phyloP scores from a whole-genome alignment of 2,888 invertebrate genomes.

The Phortica okadai region DNA sequence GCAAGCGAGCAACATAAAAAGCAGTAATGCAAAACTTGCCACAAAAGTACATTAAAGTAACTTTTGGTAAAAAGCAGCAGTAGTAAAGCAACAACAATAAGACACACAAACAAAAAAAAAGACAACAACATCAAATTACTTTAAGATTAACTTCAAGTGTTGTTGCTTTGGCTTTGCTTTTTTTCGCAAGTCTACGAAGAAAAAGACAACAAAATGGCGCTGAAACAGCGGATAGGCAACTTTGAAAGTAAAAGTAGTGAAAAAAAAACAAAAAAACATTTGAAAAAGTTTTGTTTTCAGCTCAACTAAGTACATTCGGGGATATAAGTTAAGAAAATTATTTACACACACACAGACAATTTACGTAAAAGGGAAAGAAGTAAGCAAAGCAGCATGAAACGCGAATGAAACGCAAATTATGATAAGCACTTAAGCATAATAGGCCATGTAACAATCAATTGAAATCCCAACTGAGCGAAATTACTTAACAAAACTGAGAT shows the following conservation, averaged over 20 bases:
- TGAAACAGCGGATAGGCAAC: background rate
- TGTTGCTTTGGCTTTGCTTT: background rate
- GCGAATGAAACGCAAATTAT: slow-evolving; percentile 56
- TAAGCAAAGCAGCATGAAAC: background rate
- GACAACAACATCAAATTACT: slow-evolving; percentile 23
- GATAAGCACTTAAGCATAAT: slow-evolving; percentile 68
- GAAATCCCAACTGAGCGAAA: slow-evolving; percentile 34
- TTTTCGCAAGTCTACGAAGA: background rate
- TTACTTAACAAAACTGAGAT: background rate
- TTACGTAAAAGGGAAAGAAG: background rate
- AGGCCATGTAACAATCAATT: slow-evolving; percentile 63
- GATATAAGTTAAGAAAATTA: slow-evolving; percentile 9
- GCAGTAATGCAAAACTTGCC: background rate
- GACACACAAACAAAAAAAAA: background rate
- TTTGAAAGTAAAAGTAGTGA: background rate
- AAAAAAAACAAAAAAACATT: background rate
- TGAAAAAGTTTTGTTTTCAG: background rate
- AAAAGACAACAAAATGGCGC: background rate
- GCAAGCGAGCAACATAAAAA: background rate
- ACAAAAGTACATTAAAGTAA: slow-evolving; percentile 16
- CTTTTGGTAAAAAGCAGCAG: background rate
- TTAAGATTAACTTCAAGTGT: slow-evolving; percentile 30
- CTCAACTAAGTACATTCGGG: background rate
- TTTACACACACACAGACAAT: background rate
- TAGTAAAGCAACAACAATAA: slow-evolving; percentile 3